phyloP scores from a whole-genome alignment of 2,888 invertebrate species.

The Troides aeacus region DNA sequence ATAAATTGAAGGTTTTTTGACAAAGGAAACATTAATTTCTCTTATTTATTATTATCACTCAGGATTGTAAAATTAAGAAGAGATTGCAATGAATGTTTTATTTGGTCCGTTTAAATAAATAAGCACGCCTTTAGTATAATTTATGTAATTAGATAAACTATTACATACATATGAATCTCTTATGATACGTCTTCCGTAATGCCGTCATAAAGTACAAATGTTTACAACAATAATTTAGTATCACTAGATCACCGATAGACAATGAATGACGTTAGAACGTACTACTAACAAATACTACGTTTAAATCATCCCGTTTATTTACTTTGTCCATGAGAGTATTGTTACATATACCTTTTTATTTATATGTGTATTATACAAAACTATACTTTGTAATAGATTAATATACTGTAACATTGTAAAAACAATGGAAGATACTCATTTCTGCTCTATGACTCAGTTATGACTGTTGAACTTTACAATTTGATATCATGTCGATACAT shows the following conservation, averaged over 20 bases:
- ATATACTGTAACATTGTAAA: conserved; percentile 9
- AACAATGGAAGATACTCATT: conserved; percentile 5
- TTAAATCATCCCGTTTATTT: neutral
- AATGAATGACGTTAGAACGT: neutral
- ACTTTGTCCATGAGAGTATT: neutral
- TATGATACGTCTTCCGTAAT: neutral
- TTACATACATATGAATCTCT: neutral
- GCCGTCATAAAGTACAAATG: conserved; percentile 2
- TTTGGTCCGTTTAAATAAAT: no score
- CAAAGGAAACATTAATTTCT: no score
- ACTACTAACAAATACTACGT: neutral
- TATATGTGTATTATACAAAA: neutral
- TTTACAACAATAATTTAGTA: conserved; percentile 1
- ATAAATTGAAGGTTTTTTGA: no score
- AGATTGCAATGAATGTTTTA: no score
- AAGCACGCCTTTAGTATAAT: neutral
- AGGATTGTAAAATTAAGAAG: no score
- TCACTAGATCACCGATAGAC: neutral
- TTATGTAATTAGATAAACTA: neutral
- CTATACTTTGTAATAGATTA: neutral
- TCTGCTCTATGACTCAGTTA: conserved; percentile 13
- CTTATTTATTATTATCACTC: no score
- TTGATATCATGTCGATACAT: conserved; percentile 18
- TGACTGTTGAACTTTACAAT: conserved; percentile 22
- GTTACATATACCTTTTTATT: neutral